Base-by-base conservation (phyloP, 2,113 vertebrate species). In the Electrona antarctica region DNA sequence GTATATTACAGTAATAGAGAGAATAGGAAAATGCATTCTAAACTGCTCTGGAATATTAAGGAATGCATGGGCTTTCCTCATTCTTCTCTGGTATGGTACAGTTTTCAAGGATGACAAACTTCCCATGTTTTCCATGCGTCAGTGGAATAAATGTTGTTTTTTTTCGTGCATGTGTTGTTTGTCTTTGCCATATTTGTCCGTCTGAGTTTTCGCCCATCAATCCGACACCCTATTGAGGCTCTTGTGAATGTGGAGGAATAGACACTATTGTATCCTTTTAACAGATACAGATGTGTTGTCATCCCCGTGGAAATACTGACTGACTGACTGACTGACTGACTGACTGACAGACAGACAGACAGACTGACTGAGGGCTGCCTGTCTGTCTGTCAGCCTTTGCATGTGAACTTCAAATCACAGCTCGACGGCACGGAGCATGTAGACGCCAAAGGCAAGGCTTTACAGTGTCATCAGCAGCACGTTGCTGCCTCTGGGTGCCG, bases 401-500 rank as follows among this genome's bases (percentile, higher is more conserved):
- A 87, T 81, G 83, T 87, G 86, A 90, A 91, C 87, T 91, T 92
- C 89, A 92, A 88, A 89, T 89, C 88, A 64, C 85, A 83, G 82
- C 89, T 88, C 80, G 11, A 79, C 81, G 84, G 78, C 86, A 80
- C 67, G 41, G 71, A 88, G 89, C 87, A 73, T 92, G 91, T 92
- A 88, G 86, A 87, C 88, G 89, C 91, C 89, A 88, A 91, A 88
- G 89, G 91, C 91, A 87, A 90, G 87, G 87, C 91, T 92, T 91
- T 92, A 56, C 87, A 87, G 84, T 92, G 90, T 91, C 91, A 91
- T 89, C 86, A 86, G 86, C 85, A 77, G 82, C 86, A 81, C 77
- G 41, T 81, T 60, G 85, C 84, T 82, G 91, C 89, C 91, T 91
- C 89, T 89, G 89, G 90, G 88, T 90, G 88, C 89, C 68, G 87